These are phyloP conservation scores for Drosophila buzzatii DNA, from an alignment of 2,888 invertebrate genomes.

Conservation along the genomic window DNA sequence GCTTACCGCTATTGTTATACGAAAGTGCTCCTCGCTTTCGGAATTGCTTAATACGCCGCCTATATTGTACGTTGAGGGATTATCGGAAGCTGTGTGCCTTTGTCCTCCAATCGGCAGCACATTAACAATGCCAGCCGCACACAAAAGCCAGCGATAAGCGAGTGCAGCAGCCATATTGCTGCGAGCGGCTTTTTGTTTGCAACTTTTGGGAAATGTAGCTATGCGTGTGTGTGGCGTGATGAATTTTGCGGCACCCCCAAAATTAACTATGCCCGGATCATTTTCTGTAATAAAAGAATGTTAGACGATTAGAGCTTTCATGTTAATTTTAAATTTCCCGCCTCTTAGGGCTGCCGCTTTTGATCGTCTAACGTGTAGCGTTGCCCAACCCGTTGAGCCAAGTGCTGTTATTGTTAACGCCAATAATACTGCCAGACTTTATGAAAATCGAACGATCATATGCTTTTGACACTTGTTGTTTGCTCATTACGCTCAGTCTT, in stretches of 20 bases:
- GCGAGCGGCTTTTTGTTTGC: conserved; percentile 29
- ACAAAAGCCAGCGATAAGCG: conserved; percentile 69
- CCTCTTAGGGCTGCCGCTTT: conserved; percentile 16
- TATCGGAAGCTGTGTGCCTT: conserved; percentile 84
- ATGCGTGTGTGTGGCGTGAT: conserved; percentile 29
- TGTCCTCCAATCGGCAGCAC: conserved; percentile 61
- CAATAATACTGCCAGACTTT: conserved; percentile 30
- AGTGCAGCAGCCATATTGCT: conserved; percentile 62
- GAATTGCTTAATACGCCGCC: conserved; percentile 96
- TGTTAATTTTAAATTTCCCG: conserved; percentile 13
- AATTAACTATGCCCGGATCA: conserved; percentile 36
- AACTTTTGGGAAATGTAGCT: conserved; percentile 44
- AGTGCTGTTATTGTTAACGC: conserved; percentile 12
- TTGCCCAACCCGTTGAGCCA: conserved; percentile 21
- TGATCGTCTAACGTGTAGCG: conserved; percentile 25
- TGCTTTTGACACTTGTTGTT: conserved; percentile 75
- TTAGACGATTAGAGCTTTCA: not conserved
- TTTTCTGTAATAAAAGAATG: conserved; percentile 56
- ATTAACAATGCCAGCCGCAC: conserved; percentile 53
- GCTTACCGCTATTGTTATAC: conserved; percentile 93
- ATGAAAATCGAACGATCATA: conserved; percentile 53
- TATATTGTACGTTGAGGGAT: conserved; percentile 92
- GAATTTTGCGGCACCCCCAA: conserved; percentile 16
- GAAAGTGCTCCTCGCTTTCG: conserved; percentile 92
- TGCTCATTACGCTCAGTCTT: conserved; percentile 52